These are phyloP conservation scores for Tauraco erythrolophus DNA, from an alignment of 2,113 vertebrate species.

Conservation along the genomic window DNA sequence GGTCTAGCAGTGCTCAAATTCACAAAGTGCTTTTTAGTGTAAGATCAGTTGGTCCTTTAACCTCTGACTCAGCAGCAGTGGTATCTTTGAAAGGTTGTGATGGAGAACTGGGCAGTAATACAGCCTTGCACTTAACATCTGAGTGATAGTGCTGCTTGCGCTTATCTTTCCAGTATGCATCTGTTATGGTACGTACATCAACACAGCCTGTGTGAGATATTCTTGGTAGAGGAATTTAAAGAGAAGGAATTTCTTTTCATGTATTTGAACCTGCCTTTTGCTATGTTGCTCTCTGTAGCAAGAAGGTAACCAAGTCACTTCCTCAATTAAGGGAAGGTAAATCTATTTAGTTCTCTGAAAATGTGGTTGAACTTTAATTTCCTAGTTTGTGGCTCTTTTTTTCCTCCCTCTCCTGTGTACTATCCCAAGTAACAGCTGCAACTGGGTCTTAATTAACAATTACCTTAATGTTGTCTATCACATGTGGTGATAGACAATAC, in stretches of 20 bases:
- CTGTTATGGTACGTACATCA: background rate
- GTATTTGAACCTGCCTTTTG: background rate
- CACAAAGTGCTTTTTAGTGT: background rate
- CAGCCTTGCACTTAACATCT: background rate
- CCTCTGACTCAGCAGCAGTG: background rate
- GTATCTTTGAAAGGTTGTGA: background rate
- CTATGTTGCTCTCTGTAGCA: background rate
- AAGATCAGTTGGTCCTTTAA: rapidly evolving
- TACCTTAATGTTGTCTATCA: background rate
- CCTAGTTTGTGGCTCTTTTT: background rate
- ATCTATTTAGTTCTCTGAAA: background rate
- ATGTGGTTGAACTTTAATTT: background rate
- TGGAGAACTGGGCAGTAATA: background rate
- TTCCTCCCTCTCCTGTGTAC: background rate
- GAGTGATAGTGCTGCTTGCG: background rate
- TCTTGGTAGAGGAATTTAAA: background rate
- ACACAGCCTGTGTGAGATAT: background rate
- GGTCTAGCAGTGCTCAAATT: background rate
- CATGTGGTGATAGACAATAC: background rate
- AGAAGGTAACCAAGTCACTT: background rate
- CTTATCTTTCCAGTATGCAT: rapidly evolving
- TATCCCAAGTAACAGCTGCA: background rate
- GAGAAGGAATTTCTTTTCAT: background rate
- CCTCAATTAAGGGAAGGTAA: background rate
- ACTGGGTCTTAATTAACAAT: background rate